Evolutionary conservation across 2,113 vertebrate species (phyloP), one percentile per base, ranked within the genome.

Genomic region (Nothobranchius furzeri): DNA sequence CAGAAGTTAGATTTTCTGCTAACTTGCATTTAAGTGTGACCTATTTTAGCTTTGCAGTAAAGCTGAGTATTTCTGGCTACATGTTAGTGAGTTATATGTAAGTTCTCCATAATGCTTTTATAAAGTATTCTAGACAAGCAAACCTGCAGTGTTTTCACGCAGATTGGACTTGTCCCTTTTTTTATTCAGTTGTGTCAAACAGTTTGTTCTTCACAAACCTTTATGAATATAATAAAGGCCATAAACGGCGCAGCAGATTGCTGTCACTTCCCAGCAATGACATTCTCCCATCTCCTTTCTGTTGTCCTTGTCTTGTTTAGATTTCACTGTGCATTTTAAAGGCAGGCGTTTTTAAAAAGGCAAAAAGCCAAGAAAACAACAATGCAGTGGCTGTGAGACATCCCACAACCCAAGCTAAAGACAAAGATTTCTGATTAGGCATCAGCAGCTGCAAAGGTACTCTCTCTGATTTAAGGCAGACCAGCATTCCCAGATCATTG

Each of bases 201-300:
- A 20, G 78, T 80, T 85, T 79, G 61, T 75, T 82, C 78, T 66
- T 24, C 43, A 15, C 58, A 57, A 74, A 60, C 73, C 73, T 85
- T 75, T 67, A 64, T 63, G 73, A 63, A 60, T 67, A 30, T 71
- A 82, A 84, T 78, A 75, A 79, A 78, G 82, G 62, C 66, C 74
- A 61, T 76, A 80, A 86, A 85, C 68, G 65, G 62, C 57, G 0
- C 49, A 25, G 72, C 13, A 4, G 64, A 78, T 62, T 42, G 51
- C 64, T 55, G 73, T 67, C 78, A 68, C 76, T 78, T 84, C 78
- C 85, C 49, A 55, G 68, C n/a, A 67, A 73, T 74, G 81, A 83
- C 80, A 75, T 51, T 54, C 48, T 75, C 72, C 20, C 60, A 73
- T 17, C 75, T 17, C 75, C 67, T 40, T 37, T 46, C 51, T 53